Evolutionary conservation across 1,140 invertebrate genomes (phyloP).

Genomic region (Pachypeltis micranthus): DNA sequence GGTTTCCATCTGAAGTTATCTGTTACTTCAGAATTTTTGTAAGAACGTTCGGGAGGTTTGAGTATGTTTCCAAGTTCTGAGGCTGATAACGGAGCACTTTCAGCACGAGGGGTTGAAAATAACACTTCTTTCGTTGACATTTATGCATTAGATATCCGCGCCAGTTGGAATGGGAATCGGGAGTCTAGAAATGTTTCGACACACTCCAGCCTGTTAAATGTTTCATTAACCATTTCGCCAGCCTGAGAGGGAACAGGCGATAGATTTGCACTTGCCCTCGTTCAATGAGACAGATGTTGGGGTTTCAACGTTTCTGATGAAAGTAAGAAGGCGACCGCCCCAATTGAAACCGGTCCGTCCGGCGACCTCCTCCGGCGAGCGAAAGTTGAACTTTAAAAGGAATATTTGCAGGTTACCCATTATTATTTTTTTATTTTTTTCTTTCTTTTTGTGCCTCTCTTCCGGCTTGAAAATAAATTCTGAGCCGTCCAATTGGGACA

Average conservation of each 20-base stretch:
- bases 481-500: too few relatives aligned
- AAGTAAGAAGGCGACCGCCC: conserved; percentile 7
- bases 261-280: not conserved
- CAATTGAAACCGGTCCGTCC: conserved; percentile 3
- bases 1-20: too few relatives aligned
- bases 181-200: not conserved
- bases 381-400: conserved; percentile 3
- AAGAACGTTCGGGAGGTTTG: too few relatives aligned
- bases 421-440: too few relatives aligned
- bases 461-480: too few relatives aligned
- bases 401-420: not conserved
- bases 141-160: not conserved
- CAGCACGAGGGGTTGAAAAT: too few relatives aligned
- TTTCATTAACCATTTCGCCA: not conserved
- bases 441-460: too few relatives aligned
- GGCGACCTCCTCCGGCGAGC: conserved; percentile 5
- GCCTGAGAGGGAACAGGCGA: not conserved
- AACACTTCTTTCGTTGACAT: not conserved
- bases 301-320: conserved; percentile 2
- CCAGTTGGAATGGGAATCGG: not conserved
- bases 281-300: conserved; percentile 2
- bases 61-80: too few relatives aligned
- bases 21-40: too few relatives aligned
- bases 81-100: too few relatives aligned
- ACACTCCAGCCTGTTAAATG: not conserved